Conservation (phyloP, 1,140 invertebrate genomes). For the Papilio dardanus region DNA sequence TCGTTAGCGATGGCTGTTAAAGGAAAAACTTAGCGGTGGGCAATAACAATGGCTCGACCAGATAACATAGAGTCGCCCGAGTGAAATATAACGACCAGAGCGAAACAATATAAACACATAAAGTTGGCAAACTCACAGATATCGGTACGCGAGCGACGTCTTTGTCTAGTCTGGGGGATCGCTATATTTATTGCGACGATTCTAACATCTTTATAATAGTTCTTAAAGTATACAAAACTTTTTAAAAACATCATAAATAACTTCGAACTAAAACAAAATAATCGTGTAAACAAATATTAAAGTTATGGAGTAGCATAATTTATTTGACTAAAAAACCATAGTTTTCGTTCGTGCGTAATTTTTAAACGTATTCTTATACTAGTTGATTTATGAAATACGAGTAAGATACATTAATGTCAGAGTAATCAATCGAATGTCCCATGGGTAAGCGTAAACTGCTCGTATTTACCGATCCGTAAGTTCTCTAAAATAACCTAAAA, state of each 20-base stretch:
- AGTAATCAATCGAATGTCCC: too few relatives aligned
- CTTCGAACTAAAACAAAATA: neutral
- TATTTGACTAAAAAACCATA: too few relatives aligned
- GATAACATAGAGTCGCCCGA: slow-evolving; percentile 20
- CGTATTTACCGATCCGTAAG: too few relatives aligned
- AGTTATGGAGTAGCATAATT: too few relatives aligned
- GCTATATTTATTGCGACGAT: slow-evolving; percentile 21
- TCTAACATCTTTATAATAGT: slow-evolving; percentile 2
- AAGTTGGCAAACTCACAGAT: slow-evolving; percentile 29
- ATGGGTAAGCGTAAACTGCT: too few relatives aligned
- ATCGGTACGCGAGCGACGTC: neutral
- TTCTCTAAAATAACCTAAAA: too few relatives aligned
- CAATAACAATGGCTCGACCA: slow-evolving; percentile 17
- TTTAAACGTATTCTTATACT: too few relatives aligned
- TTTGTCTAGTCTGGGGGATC: slow-evolving; percentile 13
- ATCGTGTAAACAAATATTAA: neutral
- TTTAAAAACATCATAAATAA: neutral
- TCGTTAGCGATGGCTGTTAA: slow-evolving; percentile 22
- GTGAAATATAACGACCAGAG: slow-evolving; percentile 14
- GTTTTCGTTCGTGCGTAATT: too few relatives aligned
- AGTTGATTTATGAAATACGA: too few relatives aligned
- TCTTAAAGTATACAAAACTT: too few relatives aligned
- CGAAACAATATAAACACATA: slow-evolving; percentile 31
- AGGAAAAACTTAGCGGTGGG: slow-evolving; percentile 27
- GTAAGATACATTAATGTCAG: too few relatives aligned